Evolutionary conservation across 2,113 vertebrate species (phyloP), one percentile per base, ranked within the genome.

Genomic region (Rissa tridactyla): DNA sequence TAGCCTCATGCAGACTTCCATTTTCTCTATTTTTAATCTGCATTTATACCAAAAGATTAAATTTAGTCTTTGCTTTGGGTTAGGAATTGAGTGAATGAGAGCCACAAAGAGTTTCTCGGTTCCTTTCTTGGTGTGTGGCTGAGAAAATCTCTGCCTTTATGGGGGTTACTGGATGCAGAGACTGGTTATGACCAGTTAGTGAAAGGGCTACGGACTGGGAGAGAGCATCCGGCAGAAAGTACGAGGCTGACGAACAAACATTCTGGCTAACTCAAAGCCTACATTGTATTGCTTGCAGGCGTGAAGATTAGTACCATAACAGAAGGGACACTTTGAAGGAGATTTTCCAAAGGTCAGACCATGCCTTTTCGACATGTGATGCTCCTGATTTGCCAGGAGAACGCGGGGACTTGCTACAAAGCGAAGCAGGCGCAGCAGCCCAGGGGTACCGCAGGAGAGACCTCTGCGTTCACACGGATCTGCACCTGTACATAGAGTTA

Each of bases 11-110:
- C 27, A 55, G 68, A 46, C 75, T 68, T 85, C 20, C 19, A 15
- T 78, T 85, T 94, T 90, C 75, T 58, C 70, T 92, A 7, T 75
- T 95, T 95, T 92, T 42, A 51, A 34, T 34, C 75, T 68, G 75
- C 42, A 15, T 82, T 88, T 60, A 14, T 51, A 91, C 25, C 29
- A n/a, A 52, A 54, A 79, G 36, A 55, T 40, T 75, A 78, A 82
- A 86, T 89, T 75, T 70, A 78, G 60, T 30, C 46, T 84, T 91
- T 40, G 30, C 77, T 82, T 62, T 3, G 72, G 81, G 81, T 78
- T 32, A 25, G 77, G 54, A 71, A 9, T 38, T 38, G 38, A 38
- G 38, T 38, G 38, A 38, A 44, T 2, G 18, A 70, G 12, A 81
- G 23, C 58, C 86, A 70, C 77, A 81, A 46, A 15, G 52, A 64